Conservation (phyloP, 1,140 invertebrate species). For the Hylaeus volcanicus region DNA sequence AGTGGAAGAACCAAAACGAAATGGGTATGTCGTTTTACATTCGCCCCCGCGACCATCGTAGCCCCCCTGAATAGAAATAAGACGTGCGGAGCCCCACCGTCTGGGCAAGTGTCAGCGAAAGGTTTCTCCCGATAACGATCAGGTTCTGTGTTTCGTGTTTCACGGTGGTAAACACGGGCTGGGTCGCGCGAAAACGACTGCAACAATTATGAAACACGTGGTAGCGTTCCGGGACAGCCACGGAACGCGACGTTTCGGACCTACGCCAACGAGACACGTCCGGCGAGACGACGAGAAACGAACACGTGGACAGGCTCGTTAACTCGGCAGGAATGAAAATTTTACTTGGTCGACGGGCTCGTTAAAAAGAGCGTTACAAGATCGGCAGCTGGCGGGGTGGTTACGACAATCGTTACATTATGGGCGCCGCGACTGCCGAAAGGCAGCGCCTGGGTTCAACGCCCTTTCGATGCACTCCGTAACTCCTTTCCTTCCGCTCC, state of each 20-base stretch:
- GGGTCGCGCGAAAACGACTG: constrained; percentile 14
- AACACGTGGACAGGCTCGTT: constrained; percentile 22
- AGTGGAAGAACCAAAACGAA: too few species aligned
- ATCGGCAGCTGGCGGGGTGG: constrained; percentile 34
- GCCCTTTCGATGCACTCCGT: constrained; percentile 80
- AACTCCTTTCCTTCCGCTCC: constrained; percentile 75
- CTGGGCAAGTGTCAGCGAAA: not conserved
- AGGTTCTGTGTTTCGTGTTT: constrained; percentile 11
- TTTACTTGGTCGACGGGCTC: constrained; percentile 36
- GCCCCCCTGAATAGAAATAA: not conserved
- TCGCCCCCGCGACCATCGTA: too few species aligned
- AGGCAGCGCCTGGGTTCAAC: constrained; percentile 73
- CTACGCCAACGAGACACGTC: constrained; percentile 35
- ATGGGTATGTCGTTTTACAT: too few species aligned
- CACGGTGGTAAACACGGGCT: constrained; percentile 6
- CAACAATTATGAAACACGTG: constrained; percentile 32
- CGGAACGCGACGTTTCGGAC: constrained; percentile 41
- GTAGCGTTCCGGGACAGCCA: not conserved
- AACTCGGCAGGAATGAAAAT: constrained; percentile 46
- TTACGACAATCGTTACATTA: constrained; percentile 65
- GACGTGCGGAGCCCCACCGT: not conserved
- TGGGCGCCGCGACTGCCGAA: constrained; percentile 68
- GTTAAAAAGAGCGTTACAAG: constrained; percentile 47
- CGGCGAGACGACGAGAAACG: not conserved
- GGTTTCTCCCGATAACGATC: constrained; percentile 22